Base-by-base conservation (phyloP, 2,113 vertebrate genomes). In the Rhinopithecus roxellana region DNA sequence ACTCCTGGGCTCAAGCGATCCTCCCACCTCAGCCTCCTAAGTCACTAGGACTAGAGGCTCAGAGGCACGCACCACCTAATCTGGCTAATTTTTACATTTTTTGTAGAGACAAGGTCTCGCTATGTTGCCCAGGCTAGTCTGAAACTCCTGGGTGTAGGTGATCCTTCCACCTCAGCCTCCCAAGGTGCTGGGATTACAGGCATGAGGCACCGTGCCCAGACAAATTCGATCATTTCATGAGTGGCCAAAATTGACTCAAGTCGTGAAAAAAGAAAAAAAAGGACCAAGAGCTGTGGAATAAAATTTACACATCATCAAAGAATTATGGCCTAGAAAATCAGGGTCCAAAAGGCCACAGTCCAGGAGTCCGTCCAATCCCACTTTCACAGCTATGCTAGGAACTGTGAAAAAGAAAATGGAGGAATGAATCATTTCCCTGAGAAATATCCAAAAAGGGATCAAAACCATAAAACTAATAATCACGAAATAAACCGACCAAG, bases 291-390 rank as follows among this genome's bases (percentile, higher is more conserved):
- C 45, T 61, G 38, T 5, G 2, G 45, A 80, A 6, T 11, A 43
- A 85, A 70, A 61, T 6, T 2, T 30, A 67, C 18, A 10, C 4
- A 1, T 12, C 74, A 16, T 14, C n/a, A 30, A 18, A 85, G 48
- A 38, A 30, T 2, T 0, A 57, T 0, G 59, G 59, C 38, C 23
- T 35, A 32, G 38, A 25, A 43, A 7, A 0, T 6, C 8, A 32
- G 12, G 50, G 45, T 3, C 43, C 43, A 43, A 27, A 57, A 0
- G 5, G 59, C 18, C 75, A 14, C 0, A 0, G n/a, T 2, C 43
- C 9, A n/a, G 17, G 3, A 7, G n/a, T 20, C 27, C 4, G 1
- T 10, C 30, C 50, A 27, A 61, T 32, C 5, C 17, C 16, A 35
- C 32, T 8, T 4, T 6, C 59, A 72, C 27, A 55, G 6, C 17